These are phyloP conservation scores for Trinectes maculatus DNA, from an alignment of 2,113 vertebrate species.

Conservation along the genomic window DNA sequence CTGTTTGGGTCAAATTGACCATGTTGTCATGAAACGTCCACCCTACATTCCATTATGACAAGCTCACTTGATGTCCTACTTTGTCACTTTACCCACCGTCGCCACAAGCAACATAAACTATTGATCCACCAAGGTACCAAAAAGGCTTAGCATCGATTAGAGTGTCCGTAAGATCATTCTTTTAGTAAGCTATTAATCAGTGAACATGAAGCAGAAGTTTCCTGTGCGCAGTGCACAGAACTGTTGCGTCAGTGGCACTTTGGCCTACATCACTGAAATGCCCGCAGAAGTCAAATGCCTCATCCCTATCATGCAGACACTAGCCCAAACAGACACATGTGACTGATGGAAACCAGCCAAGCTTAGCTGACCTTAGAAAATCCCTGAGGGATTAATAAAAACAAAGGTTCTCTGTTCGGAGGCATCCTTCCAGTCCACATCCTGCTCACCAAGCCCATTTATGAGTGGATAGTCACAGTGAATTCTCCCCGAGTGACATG, in stretches of 20 bases:
- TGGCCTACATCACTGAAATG: constrained; percentile 41
- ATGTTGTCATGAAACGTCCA: constrained; percentile 51
- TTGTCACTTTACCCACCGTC: constrained; percentile 12
- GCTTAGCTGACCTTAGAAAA: constrained; percentile 64
- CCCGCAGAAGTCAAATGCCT: constrained; percentile 47
- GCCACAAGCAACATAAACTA: constrained; percentile 32
- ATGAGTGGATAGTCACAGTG: constrained; percentile 56
- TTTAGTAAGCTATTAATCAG: constrained; percentile 23
- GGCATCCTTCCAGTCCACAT: constrained; percentile 55
- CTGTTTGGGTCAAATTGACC: constrained; percentile 62
- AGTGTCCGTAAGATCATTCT: constrained; percentile 22
- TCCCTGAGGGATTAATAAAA: constrained; percentile 67
- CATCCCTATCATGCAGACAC: constrained; percentile 52
- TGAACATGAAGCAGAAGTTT: constrained; percentile 12
- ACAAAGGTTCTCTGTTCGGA: constrained; percentile 66
- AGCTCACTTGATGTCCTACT: constrained; percentile 28
- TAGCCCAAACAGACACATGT: constrained; percentile 57
- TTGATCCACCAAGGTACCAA: constrained; percentile 21
- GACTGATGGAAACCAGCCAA: constrained; percentile 62
- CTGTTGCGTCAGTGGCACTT: constrained; percentile 43
- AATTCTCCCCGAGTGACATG: constrained; percentile 25
- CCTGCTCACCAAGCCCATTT: constrained; percentile 47
- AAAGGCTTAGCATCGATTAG: constrained; percentile 33
- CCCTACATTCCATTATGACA: constrained; percentile 43
- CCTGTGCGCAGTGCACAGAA: constrained; percentile 17